A percentile compares a stretch with the other conserved stretches of the same genome.
phyloP scores from a whole-genome alignment of 2,113 vertebrate genomes.

The Ariopsis seemanni region DNA sequence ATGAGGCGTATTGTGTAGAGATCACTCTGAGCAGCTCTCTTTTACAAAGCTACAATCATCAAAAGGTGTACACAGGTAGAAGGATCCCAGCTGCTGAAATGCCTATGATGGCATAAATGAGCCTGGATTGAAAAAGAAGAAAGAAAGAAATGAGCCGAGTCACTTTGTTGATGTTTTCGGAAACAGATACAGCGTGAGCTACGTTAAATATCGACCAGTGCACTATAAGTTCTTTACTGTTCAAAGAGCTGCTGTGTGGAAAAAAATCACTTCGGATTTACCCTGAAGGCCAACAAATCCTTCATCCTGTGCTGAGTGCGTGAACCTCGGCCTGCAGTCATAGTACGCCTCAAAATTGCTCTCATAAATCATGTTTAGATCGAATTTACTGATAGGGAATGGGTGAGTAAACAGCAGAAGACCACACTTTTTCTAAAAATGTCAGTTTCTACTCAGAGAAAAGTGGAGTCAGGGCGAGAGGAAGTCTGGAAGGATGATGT shows the following conservation, averaged over 20 bases:
- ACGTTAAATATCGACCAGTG: not conserved
- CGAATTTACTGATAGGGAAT: not conserved
- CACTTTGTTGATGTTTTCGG: not conserved
- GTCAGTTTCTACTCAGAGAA: not conserved
- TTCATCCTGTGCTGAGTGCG: not conserved
- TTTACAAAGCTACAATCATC: not conserved
- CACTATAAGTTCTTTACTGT: not conserved
- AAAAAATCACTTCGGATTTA: not conserved
- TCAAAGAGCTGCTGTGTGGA: not conserved
- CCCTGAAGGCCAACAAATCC: not conserved
- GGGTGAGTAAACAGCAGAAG: not conserved
- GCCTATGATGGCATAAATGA: not conserved
- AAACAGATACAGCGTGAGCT: not conserved
- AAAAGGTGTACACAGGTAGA: not conserved
- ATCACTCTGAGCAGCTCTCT: not conserved
- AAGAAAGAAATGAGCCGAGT: not conserved
- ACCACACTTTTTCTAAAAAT: not conserved
- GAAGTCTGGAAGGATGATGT: not conserved
- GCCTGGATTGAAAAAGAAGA: not conserved
- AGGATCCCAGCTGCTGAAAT: constrained; percentile 3
- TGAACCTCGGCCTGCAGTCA: not conserved
- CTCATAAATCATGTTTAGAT: not conserved
- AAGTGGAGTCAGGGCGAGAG: not conserved
- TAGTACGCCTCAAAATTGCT: not conserved
- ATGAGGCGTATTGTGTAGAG: not conserved